A percentile compares a stretch with the other conserved stretches of the same genome.
These are phyloP conservation scores for Harpalus rubripes DNA, from an alignment of 2,888 invertebrate genomes.

Conservation along the genomic window DNA sequence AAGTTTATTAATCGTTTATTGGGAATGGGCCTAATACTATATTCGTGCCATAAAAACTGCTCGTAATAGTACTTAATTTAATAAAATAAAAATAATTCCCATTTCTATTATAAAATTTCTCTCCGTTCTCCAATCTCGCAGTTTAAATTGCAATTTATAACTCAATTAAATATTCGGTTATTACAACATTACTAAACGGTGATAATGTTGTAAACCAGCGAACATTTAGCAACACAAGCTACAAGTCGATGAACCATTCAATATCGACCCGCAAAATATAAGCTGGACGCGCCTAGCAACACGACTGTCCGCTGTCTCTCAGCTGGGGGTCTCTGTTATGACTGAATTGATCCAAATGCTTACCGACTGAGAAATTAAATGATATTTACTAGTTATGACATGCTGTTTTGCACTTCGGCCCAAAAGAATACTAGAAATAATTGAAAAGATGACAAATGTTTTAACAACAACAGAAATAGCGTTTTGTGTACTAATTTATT, in stretches of 20 bases:
- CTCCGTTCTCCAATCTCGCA: neutral
- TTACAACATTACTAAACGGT: constrained; percentile 1
- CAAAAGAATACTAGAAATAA: neutral
- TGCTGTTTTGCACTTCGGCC: neutral
- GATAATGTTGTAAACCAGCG: constrained; percentile 25
- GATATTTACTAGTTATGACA: constrained; percentile 8
- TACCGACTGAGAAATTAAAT: constrained; percentile 28
- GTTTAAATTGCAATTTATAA: neutral
- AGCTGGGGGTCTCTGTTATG: constrained; percentile 25
- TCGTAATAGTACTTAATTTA: neutral
- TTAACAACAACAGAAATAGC: neutral
- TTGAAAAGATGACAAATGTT: neutral
- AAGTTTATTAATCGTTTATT: too few relatives aligned
- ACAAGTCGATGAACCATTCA: neutral
- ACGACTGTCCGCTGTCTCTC: constrained; percentile 35
- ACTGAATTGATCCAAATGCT: constrained; percentile 33
- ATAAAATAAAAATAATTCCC: neutral
- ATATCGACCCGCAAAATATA: neutral
- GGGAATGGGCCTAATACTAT: too few relatives aligned
- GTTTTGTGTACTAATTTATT: too few relatives aligned
- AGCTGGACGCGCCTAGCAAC: constrained; percentile 24
- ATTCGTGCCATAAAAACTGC: neutral
- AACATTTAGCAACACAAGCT: constrained; percentile 16
- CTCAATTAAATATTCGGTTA: constrained; percentile 23
- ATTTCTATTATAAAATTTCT: neutral